Percentiles rank a stretch among this genome's conserved stretches.
These are phyloP conservation scores for Zophobas morio DNA, from an alignment of 1,140 invertebrate species.

Conservation along the genomic window DNA sequence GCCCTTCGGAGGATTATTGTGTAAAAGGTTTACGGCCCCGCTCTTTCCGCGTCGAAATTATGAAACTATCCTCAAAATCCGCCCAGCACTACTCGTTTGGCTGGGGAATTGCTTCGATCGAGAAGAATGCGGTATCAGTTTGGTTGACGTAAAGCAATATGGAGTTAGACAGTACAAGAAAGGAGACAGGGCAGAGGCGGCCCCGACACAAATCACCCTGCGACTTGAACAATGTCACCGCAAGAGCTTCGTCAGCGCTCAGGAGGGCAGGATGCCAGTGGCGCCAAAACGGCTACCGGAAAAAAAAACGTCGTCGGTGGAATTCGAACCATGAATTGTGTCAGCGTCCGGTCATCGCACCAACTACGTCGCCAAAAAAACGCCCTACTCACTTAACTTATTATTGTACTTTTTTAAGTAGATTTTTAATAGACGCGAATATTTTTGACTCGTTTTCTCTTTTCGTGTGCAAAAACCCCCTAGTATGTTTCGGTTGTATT, in stretches of 20 bases:
- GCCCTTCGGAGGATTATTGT: conserved; percentile 53
- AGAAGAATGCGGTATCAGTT: conserved; percentile 47
- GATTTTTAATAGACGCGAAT: no score
- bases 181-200: conserved; percentile 54
- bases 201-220: conserved; percentile 59
- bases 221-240: conserved; percentile 61
- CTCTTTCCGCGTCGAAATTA: conserved; percentile 19
- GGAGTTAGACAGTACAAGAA: conserved; percentile 45
- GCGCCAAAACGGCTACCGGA: conserved; percentile 7
- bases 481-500: no score
- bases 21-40: conserved; percentile 52
- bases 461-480: no score
- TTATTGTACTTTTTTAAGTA: no score
- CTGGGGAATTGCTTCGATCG: conserved; percentile 2
- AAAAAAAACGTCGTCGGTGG: background rate
- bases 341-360: no score
- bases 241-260: conserved; percentile 53
- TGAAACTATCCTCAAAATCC: conserved; percentile 31
- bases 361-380: background rate
- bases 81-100: no score
- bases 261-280: conserved; percentile 31
- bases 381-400: no score
- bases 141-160: conserved; percentile 46
- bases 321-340: no score
- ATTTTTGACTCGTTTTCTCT: no score